Evolutionary conservation across 2,113 vertebrate genomes (phyloP), one percentile per base, ranked within the genome.

Genomic region (Epinephelus fuscoguttatus): DNA sequence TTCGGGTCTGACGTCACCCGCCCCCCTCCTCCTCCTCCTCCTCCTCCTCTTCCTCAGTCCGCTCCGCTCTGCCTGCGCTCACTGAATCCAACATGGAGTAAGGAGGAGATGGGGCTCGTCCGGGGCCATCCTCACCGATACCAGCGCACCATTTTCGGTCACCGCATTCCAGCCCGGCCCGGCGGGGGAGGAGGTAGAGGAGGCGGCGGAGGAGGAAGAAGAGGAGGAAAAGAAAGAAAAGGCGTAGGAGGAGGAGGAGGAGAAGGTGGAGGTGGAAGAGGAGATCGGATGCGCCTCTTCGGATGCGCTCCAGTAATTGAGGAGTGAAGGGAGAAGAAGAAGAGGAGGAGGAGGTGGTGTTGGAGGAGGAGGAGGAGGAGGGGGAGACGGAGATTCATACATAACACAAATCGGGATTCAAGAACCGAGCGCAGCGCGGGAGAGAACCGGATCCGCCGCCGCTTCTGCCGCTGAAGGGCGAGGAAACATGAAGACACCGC

Each of bases 31-130:
- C 52, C 57, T 9, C 30, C 40, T 18, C 75, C n/a, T 25, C 64
- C 25, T 55, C 78, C 25, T 64, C 70, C 63, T 33, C 72, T 4
- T 50, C 49, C 61, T 74, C 74, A 15, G n/a, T 57, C 85, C 70
- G 37, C 78, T 68, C 78, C 52, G 81, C 87, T 69, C 89, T 15
- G 27, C 30, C 89, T 91, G 89, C 92, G 23, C 70, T 33, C 72
- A 84, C 85, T 92, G 94, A 92, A 96, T 96, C 95, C 96, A 96
- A 96, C 96, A 97, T 97, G 96, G 97, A 97, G 96, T 96, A 94
- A 95, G 90, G 91, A 93, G 96, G 74, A 96, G 95, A 97, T 96
- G 97, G 96, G 96, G 96, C 96, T 96, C 95, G 95, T 94, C 92
- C 93, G 92, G 96, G 95, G 96, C 95, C 95, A 94, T 95, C 95